A percentile compares a stretch with the other conserved stretches of the same genome.
phyloP scores from a whole-genome alignment of 2,797 vertebrate genomes.

The Eidolon dupreanum region DNA sequence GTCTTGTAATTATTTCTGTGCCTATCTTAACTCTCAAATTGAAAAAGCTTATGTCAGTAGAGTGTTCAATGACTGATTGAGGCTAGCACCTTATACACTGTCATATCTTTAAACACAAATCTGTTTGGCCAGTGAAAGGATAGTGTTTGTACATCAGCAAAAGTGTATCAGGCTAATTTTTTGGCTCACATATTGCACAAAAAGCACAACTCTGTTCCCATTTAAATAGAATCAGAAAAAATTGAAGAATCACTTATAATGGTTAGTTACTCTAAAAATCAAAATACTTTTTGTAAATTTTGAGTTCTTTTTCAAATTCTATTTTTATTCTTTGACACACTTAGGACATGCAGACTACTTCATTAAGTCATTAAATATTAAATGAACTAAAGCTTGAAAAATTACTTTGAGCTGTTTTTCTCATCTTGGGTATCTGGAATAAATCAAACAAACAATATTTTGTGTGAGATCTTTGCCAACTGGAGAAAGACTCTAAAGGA shows the following conservation, averaged over 20 bases:
- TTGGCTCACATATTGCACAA: not conserved
- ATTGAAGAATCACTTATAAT: conserved; percentile 70
- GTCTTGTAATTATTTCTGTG: not conserved
- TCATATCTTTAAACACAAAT: not conserved
- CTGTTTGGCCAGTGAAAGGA: not conserved
- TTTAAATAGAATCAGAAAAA: conserved; percentile 57
- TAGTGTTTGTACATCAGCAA: not conserved
- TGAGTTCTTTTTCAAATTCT: not conserved
- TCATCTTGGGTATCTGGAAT: conserved; percentile 77
- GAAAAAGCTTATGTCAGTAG: not conserved
- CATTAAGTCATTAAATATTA: conserved; percentile 86
- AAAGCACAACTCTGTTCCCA: not conserved
- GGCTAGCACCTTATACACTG: not conserved
- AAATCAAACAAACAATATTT: conserved; percentile 77
- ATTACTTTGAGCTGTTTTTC: conserved; percentile 84
- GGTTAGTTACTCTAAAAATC: conserved; percentile 78
- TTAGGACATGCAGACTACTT: conserved; percentile 76
- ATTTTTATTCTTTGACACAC: conserved; percentile 50
- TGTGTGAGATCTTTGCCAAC: not conserved
- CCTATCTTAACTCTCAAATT: not conserved
- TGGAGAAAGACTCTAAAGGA: not conserved
- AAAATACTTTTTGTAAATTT: conserved; percentile 54
- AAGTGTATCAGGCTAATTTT: not conserved
- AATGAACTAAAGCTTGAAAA: conserved; percentile 86
- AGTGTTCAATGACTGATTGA: not conserved